Base-by-base conservation (phyloP, 2,888 invertebrate species). In the Encarsia formosa region DNA sequence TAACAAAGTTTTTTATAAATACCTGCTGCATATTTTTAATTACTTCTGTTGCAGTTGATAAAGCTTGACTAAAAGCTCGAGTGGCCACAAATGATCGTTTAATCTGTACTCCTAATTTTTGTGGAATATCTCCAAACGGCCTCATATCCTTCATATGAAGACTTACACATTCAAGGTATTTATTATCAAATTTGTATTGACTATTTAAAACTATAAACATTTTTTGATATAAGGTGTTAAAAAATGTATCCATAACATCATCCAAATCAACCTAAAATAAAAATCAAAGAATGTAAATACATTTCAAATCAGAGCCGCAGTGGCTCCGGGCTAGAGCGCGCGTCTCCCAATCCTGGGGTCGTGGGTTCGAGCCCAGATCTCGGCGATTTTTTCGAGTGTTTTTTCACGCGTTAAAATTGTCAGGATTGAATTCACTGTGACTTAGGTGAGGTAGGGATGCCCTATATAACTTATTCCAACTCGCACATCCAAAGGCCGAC, bases 191-290 rank as follows among this genome's bases (percentile, higher is more conserved):
- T 57, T 81, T 81, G 73, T 94, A 95, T 75, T 94, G 93, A n/a
- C 87, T 82, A 75, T 97, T 95, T 64, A 96, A 81, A 40, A 96
- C 94, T 16, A 87, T 87, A 77, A 96, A 96, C 94, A 97, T 96
- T 74, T 91, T 90, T 77, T 94, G 90, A 75, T 96, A 93, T 31
- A 97, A 82, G 15, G 87, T 87, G 62, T 86, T 87, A 78, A 97
- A 97, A 80, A 97, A 97, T 61, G 84, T 84, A 68, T 96, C 91
- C 86, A 97, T 86, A 59, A 90, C 88, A 57, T 86, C 87, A 50
- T 88, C 83, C 54, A 97, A 82, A 70, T 92, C 86, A 46, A 90
- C 84, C 69, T 89, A 85, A 60, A 44, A 44, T n/a, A n/a, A n/a
- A n/a, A n/a, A n/a, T n/a, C n/a, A n/a, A n/a, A n/a, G n/a, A n/a